Evolutionary conservation across 1,140 invertebrate species (phyloP).

Genomic region (Zaprionus ornatus): DNA sequence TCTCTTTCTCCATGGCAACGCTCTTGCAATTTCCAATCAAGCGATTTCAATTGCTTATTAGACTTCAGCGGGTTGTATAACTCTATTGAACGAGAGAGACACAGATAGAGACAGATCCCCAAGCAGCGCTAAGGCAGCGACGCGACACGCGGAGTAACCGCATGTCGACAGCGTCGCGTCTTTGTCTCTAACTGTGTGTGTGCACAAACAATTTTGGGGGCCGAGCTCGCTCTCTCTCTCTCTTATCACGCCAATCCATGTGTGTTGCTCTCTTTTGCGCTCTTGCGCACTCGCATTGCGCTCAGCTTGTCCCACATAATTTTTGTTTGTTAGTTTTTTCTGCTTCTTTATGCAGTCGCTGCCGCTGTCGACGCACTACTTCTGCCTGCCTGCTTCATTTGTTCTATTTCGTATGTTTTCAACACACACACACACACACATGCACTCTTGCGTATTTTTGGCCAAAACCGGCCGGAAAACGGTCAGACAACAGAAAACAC

Average conservation of each 20-base stretch:
- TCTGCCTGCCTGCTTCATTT: conserved; percentile 51
- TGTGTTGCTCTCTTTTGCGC: conserved; percentile 10
- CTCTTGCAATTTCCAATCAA: conserved; percentile 54
- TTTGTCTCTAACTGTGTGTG: conserved; percentile 51
- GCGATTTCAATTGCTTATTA: conserved; percentile 64
- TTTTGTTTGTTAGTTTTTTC: conserved; percentile 80
- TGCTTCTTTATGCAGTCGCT: conserved; percentile 52
- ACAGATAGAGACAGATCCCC: not conserved
- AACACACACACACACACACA: conserved; percentile 17
- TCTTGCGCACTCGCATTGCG: conserved; percentile 27
- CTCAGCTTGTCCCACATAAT: conserved; percentile 71
- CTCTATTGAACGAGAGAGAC: conserved; percentile 30
- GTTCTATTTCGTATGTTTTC: conserved; percentile 61
- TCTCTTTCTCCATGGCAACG: not conserved
- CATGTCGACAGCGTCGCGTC: conserved; percentile 36
- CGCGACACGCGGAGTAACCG: conserved; percentile 21
- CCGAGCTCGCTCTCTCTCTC: conserved; percentile 4
- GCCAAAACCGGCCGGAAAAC: conserved; percentile 75
- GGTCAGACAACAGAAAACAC: conserved; percentile 44
- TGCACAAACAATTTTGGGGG: conserved; percentile 37
- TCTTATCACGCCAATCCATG: conserved; percentile 35
- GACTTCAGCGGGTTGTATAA: conserved; percentile 58
- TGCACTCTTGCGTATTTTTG: conserved; percentile 50
- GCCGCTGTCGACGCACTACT: conserved; percentile 12
- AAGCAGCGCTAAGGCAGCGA: not conserved